phyloP scores from a whole-genome alignment of 2,797 vertebrate genomes.

The Rhabdomys pumilio region DNA sequence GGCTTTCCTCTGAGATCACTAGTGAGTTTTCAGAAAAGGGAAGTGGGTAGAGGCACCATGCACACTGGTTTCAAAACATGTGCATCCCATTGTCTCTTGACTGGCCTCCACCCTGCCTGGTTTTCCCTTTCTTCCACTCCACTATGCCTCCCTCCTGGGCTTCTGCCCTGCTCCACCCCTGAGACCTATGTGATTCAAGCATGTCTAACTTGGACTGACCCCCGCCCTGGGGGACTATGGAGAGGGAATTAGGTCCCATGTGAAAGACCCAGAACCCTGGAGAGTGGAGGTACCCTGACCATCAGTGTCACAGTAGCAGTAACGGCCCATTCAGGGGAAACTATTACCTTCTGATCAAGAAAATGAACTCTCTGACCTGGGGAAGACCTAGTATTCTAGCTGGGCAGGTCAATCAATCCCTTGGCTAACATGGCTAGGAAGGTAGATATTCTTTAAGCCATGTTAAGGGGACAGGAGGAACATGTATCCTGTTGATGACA shows the following conservation, averaged over 20 bases:
- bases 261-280: neutral
- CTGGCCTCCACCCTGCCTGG: neutral
- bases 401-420: neutral
- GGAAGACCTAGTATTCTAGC: neutral
- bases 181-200: neutral
- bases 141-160: neutral
- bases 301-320: neutral
- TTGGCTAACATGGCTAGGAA: neutral
- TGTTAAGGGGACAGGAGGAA: neutral
- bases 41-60: neutral
- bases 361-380: neutral
- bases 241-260: neutral
- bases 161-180: neutral
- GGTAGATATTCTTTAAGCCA: neutral
- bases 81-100: neutral
- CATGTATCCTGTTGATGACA: neutral
- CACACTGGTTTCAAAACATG: neutral
- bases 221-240: neutral
- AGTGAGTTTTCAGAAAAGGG: conserved; percentile 31
- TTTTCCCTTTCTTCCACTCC: neutral
- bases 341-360: neutral
- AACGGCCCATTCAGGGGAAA: neutral
- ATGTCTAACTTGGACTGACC: neutral
- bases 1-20: neutral
- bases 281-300: neutral